These are phyloP conservation scores for Phalacrocorax aristotelis DNA, from an alignment of 2,113 vertebrate species.

Conservation along the genomic window DNA sequence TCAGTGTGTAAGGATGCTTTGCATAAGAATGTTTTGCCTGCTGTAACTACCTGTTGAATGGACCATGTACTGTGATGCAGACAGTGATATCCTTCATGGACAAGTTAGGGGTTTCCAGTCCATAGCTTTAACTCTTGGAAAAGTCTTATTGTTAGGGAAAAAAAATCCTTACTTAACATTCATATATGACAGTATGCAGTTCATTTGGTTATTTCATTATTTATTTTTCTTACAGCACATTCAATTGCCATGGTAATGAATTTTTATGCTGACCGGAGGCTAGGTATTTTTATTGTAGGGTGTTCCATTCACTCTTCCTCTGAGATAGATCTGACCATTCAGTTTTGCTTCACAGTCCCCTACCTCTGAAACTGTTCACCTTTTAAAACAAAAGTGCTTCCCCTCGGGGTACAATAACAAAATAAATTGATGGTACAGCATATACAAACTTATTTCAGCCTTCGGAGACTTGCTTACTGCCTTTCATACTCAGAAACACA, in stretches of 20 bases:
- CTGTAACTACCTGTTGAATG: not conserved
- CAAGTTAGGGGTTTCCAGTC: not conserved
- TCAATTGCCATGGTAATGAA: not conserved
- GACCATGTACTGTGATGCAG: not conserved
- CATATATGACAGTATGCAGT: not conserved
- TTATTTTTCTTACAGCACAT: not conserved
- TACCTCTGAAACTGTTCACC: conserved; percentile 38
- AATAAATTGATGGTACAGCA: conserved; percentile 14
- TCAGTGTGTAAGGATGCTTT: not conserved
- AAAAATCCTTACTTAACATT: not conserved
- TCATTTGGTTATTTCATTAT: not conserved
- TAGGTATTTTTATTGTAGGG: conserved; percentile 18
- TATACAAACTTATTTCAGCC: conserved; percentile 35
- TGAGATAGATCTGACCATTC: not conserved
- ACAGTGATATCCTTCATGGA: not conserved
- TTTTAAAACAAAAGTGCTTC: conserved; percentile 30
- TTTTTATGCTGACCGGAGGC: conserved; percentile 35
- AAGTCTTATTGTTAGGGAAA: not conserved
- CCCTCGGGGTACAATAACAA: conserved; percentile 22
- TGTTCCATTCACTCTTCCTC: not conserved
- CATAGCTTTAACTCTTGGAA: not conserved
- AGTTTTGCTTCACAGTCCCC: conserved; percentile 44
- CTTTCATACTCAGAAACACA: conserved; percentile 17
- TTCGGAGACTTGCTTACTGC: conserved; percentile 18
- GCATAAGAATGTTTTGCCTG: not conserved